Base-by-base conservation (phyloP, 2,888 invertebrate genomes). In the Cataglyphis altisquamis region DNA sequence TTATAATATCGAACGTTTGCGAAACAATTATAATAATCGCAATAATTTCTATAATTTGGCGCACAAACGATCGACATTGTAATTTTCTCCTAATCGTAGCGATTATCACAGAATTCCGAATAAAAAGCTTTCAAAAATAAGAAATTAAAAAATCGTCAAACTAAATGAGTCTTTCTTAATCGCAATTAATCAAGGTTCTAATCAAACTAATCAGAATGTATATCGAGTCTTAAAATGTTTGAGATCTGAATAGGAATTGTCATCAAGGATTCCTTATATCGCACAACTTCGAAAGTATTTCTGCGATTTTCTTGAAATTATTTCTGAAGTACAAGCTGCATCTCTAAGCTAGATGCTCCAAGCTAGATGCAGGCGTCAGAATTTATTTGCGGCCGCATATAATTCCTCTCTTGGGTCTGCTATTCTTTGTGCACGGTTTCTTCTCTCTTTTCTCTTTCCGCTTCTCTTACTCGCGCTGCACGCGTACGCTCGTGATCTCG, bases 331-430 rank as follows among this genome's bases (percentile, higher is more conserved):
- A 55, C 75, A 48, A 57, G 52, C 82, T 57, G 75, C 81, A 73
- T 52, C 67, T 48, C 55, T 41, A 10, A 41, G 10, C 9, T 10
- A 2, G 83, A 82, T 72, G 84, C 82, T 25, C 60, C 70, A 32
- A 68, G 63, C 72, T 83, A 77, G 83, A 82, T 77, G 84, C 82
- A 66, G 83, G 83, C 77, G 67, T 84, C 78, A 78, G 48, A 62
- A 83, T 72, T 84, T 84, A 83, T 84, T 84, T 84, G 83, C 82
- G 67, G 72, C 83, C 72, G 62, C 48, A 66, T 77, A 83, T 73
- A 45, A 62, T 72, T 78, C 75, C 68, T 75, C 64, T 75, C 64
- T 63, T 39, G 74, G 39, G 8, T 52, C 55, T 72, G 57, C 83
- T 66, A 73, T 75, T 70, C 77, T 72, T 81, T 67, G 74, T 68